phyloP scores from a whole-genome alignment of 2,113 vertebrate genomes.

The Malurus melanocephalus region DNA sequence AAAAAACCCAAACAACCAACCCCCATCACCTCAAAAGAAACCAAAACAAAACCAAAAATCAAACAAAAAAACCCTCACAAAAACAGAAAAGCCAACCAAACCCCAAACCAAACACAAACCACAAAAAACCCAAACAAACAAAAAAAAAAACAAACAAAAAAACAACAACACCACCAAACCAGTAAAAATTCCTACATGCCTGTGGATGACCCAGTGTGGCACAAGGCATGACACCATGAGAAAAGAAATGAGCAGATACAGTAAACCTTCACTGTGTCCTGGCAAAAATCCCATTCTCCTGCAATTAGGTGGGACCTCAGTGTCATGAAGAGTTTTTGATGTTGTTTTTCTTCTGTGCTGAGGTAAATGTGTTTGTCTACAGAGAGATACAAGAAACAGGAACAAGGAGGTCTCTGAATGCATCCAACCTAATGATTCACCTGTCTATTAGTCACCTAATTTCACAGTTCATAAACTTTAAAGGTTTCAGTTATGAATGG shows the following conservation, averaged over 20 bases:
- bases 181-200: background rate
- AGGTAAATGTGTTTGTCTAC: conserved; percentile 19
- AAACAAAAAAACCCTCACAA: background rate
- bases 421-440: conserved; percentile 39
- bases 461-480: conserved; percentile 58
- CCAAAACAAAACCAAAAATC: background rate
- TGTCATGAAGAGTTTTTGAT: conserved; percentile 5
- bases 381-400: background rate
- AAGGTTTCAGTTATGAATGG: conserved; percentile 15
- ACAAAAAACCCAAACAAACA: background rate
- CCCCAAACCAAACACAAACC: too few relatives aligned
- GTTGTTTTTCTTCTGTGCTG: conserved; percentile 24
- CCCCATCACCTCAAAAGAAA: too few relatives aligned
- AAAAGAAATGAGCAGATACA: background rate
- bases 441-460: conserved; percentile 52
- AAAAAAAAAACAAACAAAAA: background rate
- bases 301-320: background rate
- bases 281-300: background rate
- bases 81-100: background rate
- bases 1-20: background rate
- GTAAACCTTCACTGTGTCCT: background rate
- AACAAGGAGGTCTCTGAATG: background rate
- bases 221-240: background rate
- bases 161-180: background rate
- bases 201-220: background rate